phyloP scores from a whole-genome alignment of 1,140 invertebrate genomes.

The Apis mellifera region Amel_HAv3.1 CM009933.2:7073001-7073500 shows the following conservation, averaged over 20 bases:
- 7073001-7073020: too few relatives aligned
- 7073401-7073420: constrained; percentile 6
- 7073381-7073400: neutral
- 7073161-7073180: neutral
- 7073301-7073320: constrained; percentile 74
- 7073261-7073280: constrained; percentile 9
- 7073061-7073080: too few relatives aligned
- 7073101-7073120: neutral
- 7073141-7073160: neutral
- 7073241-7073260: neutral
- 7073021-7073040: too few relatives aligned
- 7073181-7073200: constrained; percentile 46
- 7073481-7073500: constrained; percentile 46
- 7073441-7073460: constrained; percentile 6
- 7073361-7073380: constrained; percentile 58
- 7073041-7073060: too few relatives aligned
- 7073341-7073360: constrained; percentile 77
- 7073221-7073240: neutral
- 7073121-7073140: neutral
- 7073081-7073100: too few relatives aligned
- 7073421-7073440: constrained; percentile 48
- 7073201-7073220: constrained; percentile 67
- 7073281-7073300: constrained; percentile 69
- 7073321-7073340: constrained; percentile 73
- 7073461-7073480: neutral